Evolutionary conservation across 2,113 vertebrate genomes (phyloP), one percentile per base, ranked within the genome.

Genomic region (Thymallus thymallus): DNA sequence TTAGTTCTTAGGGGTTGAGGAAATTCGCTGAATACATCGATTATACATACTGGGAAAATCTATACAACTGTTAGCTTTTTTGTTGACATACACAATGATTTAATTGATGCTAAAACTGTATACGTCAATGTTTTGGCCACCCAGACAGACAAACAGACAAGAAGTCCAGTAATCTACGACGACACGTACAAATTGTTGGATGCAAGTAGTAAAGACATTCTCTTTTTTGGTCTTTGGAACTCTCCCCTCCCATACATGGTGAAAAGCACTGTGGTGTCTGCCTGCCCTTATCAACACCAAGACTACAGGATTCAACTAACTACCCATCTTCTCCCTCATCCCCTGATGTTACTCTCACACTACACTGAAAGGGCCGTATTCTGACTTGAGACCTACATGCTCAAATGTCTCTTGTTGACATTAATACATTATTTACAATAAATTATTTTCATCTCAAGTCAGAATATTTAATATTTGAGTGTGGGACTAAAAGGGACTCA

Each of bases 241-340:
- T 71, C 73, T 65, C 26, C 32, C 5, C 16, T 64, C 18, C 62
- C 68, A 72, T 83, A 71, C 75, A 79, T 78, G 76, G 76, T 82
- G 75, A 89, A 91, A 91, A 92, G 88, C 88, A 90, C 89, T 86
- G 86, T 67, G 85, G 88, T 90, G 85, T 88, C 85, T 86, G 88
- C 87, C 87, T 84, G 90, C 87, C 72, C 77, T 81, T 68, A 29
- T 41, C 35, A 41, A 41, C 35, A 41, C 35, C 35, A 77, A 86
- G 82, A 81, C 78, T 76, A 76, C 73, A 76, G 76, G 82, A 74
- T 14, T 41, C 35, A 41, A 41, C 35, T 10, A 41, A 41, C 29
- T 29, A 3, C 35, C 35, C 35, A 41, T 41, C 35, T 1, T 6
- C 63, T 16, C 41, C 30, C 18, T 66, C 29, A 6, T 20, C 18